These are phyloP conservation scores for Pitta sordida DNA, from an alignment of 2,113 vertebrate species.

Conservation along the genomic window DNA sequence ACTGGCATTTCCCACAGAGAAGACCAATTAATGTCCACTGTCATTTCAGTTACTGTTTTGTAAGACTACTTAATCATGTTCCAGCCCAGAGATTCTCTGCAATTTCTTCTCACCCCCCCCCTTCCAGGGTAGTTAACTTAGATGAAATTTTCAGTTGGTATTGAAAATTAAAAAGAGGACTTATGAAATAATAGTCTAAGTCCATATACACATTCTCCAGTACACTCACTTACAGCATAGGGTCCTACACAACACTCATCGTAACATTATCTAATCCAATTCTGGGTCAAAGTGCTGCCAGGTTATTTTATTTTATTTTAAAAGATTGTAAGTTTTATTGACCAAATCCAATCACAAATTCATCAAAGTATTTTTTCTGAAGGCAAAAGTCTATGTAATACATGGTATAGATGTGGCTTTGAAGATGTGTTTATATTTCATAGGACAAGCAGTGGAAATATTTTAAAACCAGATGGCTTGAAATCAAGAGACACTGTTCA, in stretches of 20 bases:
- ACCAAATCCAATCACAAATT: neutral
- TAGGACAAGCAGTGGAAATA: neutral
- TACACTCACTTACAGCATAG: neutral
- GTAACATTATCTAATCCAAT: neutral
- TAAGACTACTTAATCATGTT: conserved; percentile 27
- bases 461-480: neutral
- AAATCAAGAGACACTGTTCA: neutral
- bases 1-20: conserved; percentile 11
- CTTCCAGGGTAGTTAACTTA: neutral
- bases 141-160: conserved; percentile 2
- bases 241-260: neutral
- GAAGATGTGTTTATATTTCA: neutral
- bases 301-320: neutral
- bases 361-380: neutral
- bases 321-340: neutral
- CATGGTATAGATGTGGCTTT: neutral
- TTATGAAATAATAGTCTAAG: neutral
- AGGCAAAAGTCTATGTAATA: neutral
- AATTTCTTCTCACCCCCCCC: neutral
- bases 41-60: neutral
- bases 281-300: neutral
- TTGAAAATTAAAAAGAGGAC: conserved; percentile 1
- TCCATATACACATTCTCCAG: neutral
- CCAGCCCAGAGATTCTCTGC: conserved; percentile 3
- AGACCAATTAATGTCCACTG: neutral